These are phyloP conservation scores for Zootermopsis nevadensis DNA, from an alignment of 2,888 invertebrate genomes.

Conservation along the genomic window DNA sequence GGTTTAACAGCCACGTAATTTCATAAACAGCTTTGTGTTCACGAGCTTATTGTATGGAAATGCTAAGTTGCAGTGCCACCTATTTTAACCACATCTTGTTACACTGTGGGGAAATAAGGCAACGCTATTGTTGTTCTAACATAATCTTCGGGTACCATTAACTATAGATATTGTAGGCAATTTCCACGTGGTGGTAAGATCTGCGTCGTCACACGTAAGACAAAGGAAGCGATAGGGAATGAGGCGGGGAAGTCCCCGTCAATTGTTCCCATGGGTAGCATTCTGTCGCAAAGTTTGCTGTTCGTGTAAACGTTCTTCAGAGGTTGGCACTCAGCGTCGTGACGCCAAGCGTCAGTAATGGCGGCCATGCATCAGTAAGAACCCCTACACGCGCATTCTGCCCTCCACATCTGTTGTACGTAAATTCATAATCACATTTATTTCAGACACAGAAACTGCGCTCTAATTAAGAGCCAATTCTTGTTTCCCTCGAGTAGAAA, in stretches of 20 bases:
- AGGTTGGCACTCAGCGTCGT: conserved; percentile 1
- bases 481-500: no score
- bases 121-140: background rate
- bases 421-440: background rate
- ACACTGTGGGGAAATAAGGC: conserved; percentile 14
- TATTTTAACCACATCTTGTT: background rate
- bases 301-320: conserved; percentile 21
- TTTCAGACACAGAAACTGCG: background rate
- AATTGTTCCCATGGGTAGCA: conserved; percentile 1
- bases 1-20: background rate
- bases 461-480: no score
- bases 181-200: background rate
- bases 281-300: background rate
- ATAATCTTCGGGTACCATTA: background rate
- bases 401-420: background rate
- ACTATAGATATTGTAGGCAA: background rate
- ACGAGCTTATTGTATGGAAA: background rate
- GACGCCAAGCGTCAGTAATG: background rate
- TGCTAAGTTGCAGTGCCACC: background rate
- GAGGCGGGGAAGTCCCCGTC: background rate
- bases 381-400: background rate
- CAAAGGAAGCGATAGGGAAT: background rate
- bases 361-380: background rate
- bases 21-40: background rate
- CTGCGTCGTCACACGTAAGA: background rate